Conservation (phyloP, 2,888 invertebrate species). For the Aelia acuminata region DNA sequence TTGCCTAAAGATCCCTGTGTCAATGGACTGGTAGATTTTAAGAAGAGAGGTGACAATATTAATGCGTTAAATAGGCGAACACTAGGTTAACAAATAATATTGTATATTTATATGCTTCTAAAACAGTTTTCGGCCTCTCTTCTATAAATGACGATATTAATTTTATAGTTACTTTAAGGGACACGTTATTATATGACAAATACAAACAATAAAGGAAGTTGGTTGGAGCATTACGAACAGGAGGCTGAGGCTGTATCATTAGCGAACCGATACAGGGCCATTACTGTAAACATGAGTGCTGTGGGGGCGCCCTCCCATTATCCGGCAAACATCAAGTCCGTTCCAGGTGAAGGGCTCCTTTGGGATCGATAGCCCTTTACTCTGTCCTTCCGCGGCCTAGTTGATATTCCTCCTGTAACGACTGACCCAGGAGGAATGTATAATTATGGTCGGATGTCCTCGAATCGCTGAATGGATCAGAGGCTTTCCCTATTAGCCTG, state of each 20-base stretch:
- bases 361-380: neutral
- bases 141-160: too few species aligned
- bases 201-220: neutral
- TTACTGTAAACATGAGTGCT: neutral
- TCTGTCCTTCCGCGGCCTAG: neutral
- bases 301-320: neutral
- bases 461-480: neutral
- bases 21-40: too few species aligned
- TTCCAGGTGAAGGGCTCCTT: constrained; percentile 28
- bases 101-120: too few species aligned
- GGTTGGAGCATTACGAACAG: neutral
- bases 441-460: neutral
- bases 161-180: too few species aligned
- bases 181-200: neutral
- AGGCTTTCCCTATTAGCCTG: neutral
- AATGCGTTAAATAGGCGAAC: too few species aligned
- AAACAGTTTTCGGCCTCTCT: too few species aligned
- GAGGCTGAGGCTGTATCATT: neutral
- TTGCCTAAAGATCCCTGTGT: too few species aligned
- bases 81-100: too few species aligned
- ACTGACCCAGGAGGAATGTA: neutral
- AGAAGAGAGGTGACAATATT: too few species aligned
- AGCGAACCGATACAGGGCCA: neutral
- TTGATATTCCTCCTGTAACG: neutral
- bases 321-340: constrained; percentile 23